Conservation (phyloP, 2,113 vertebrate species). For the Oryzias celebensis region DNA sequence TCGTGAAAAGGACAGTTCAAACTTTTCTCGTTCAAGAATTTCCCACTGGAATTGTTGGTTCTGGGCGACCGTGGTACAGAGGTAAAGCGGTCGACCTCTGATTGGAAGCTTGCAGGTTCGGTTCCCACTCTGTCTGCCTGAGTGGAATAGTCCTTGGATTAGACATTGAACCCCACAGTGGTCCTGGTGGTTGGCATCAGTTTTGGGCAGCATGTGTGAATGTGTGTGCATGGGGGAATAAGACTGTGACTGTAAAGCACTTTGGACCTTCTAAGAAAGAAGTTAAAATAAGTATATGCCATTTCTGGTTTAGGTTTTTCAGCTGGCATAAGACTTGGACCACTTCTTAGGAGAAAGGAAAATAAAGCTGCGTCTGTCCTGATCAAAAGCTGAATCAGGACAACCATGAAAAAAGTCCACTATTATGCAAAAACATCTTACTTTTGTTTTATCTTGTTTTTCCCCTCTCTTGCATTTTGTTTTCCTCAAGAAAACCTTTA, state of each 20-base stretch:
- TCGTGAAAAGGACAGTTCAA: not conserved
- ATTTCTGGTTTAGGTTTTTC: no score
- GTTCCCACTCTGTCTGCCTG: no score
- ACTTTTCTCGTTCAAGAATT: not conserved
- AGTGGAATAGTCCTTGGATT: no score
- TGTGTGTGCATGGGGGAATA: no score
- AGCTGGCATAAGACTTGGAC: no score
- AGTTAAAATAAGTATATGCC: no score
- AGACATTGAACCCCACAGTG: no score
- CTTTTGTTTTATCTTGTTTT: not conserved
- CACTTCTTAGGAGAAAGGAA: not conserved
- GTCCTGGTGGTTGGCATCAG: not conserved
- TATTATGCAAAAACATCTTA: not conserved
- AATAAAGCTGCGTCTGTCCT: not conserved
- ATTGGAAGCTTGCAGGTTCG: no score
- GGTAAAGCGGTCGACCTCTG: no score
- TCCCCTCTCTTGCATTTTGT: not conserved
- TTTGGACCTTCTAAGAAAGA: no score
- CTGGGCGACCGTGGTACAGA: not conserved
- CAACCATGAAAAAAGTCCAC: not conserved
- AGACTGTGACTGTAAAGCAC: no score
- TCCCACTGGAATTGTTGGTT: not conserved
- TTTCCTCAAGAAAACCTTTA: not conserved
- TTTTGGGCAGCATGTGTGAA: not conserved
- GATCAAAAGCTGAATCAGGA: not conserved